Conservation (phyloP, 2,888 invertebrate genomes). For the Tinea pellionella region DNA sequence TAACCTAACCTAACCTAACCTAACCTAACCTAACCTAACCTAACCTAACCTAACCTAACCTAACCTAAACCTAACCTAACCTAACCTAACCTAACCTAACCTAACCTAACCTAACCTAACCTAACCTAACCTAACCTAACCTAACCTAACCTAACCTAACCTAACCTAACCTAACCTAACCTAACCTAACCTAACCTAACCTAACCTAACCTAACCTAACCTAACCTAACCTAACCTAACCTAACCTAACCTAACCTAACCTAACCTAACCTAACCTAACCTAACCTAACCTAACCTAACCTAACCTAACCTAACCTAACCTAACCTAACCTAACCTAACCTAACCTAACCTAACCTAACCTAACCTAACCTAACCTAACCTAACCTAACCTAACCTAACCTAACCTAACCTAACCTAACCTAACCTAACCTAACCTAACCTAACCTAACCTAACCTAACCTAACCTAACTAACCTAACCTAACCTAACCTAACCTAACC, state of each 20-base stretch:
- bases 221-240: constrained; percentile 4
- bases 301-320: constrained; percentile 15
- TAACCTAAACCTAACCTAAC: too few species aligned
- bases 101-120: too few species aligned
- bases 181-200: too few species aligned
- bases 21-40: too few species aligned
- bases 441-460: constrained; percentile 14
- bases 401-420: constrained; percentile 19
- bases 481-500: constrained; percentile 14
- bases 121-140: too few species aligned
- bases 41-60: too few species aligned
- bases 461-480: constrained; percentile 15
- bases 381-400: constrained; percentile 19
- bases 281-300: constrained; percentile 14
- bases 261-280: constrained; percentile 15
- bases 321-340: constrained; percentile 15
- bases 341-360: constrained; percentile 15
- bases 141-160: too few species aligned
- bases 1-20: too few species aligned
- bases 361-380: constrained; percentile 14
- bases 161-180: too few species aligned
- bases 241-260: constrained; percentile 4
- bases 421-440: constrained; percentile 16
- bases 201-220: constrained; percentile 4
- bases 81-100: not conserved